Conservation (phyloP, 2,888 invertebrate genomes). For the Lumbricus terrestris region DNA sequence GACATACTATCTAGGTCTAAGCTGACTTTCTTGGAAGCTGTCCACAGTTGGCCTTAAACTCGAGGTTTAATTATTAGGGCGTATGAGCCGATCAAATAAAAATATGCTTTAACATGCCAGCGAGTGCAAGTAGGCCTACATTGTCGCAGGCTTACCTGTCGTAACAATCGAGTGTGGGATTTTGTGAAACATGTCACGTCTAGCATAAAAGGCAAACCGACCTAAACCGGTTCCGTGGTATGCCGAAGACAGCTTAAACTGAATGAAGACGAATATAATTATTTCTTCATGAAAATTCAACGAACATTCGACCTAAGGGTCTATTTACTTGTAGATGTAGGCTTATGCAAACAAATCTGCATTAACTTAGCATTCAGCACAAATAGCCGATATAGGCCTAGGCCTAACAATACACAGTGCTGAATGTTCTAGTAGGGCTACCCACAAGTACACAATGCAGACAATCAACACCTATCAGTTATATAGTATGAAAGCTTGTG, state of each 20-base stretch:
- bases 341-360: not conserved
- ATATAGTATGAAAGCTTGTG: not conserved
- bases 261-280: not conserved
- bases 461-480: not conserved
- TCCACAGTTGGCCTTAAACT: too few species aligned
- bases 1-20: too few species aligned
- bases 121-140: too few species aligned
- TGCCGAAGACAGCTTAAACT: not conserved
- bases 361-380: not conserved
- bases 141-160: too few species aligned
- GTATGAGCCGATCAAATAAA: not conserved
- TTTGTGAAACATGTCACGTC: not conserved
- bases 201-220: not conserved
- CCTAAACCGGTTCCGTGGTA: not conserved
- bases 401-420: too few species aligned
- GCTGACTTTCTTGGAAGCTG: too few species aligned
- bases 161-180: too few species aligned
- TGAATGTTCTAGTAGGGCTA: too few species aligned
- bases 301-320: not conserved
- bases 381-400: not conserved
- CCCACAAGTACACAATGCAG: too few species aligned
- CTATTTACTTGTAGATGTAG: not conserved
- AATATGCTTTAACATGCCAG: not conserved
- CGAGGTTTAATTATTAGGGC: not conserved
- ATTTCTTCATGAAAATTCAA: not conserved